phyloP scores from a whole-genome alignment of 2,113 vertebrate species.

The Ictalurus furcatus region DNA sequence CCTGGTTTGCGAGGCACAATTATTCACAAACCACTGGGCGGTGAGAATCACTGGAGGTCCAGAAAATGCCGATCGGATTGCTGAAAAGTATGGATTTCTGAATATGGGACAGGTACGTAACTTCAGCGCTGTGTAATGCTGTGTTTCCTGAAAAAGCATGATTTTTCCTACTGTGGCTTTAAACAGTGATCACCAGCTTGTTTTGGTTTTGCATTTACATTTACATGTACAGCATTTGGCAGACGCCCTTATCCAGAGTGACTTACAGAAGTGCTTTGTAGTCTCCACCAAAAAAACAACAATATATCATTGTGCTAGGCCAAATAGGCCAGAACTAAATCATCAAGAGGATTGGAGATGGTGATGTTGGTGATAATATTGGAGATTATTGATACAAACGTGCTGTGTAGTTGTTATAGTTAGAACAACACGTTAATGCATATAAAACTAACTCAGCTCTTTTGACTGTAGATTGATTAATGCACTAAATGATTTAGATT shows the following conservation, averaged over 20 bases:
- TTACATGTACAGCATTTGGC: slow-evolving; percentile 7
- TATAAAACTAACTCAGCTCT: not conserved
- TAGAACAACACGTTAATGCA: not conserved
- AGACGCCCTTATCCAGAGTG: not conserved
- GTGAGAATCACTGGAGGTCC: slow-evolving; percentile 80
- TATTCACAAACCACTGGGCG: slow-evolving; percentile 94
- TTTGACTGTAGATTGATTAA: not conserved
- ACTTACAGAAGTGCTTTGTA: not conserved
- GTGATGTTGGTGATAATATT: not conserved
- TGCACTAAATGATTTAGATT: not conserved
- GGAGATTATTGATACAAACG: not conserved
- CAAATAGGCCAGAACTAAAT: not conserved
- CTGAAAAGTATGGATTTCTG: slow-evolving; percentile 86
- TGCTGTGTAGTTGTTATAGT: not conserved
- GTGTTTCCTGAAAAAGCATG: not conserved
- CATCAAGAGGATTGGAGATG: not conserved
- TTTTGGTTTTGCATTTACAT: slow-evolving; percentile 13
- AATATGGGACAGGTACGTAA: slow-evolving; percentile 90
- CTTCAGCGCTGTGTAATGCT: not conserved
- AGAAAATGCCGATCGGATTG: slow-evolving; percentile 79
- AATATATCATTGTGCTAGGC: not conserved
- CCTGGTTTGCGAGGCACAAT: slow-evolving; percentile 73
- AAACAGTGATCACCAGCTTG: not conserved
- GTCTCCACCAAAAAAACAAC: not conserved
- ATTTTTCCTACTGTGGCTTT: slow-evolving; percentile 4